Base-by-base conservation (phyloP, 1,140 invertebrate genomes). In the Microplitis demolitor region DNA sequence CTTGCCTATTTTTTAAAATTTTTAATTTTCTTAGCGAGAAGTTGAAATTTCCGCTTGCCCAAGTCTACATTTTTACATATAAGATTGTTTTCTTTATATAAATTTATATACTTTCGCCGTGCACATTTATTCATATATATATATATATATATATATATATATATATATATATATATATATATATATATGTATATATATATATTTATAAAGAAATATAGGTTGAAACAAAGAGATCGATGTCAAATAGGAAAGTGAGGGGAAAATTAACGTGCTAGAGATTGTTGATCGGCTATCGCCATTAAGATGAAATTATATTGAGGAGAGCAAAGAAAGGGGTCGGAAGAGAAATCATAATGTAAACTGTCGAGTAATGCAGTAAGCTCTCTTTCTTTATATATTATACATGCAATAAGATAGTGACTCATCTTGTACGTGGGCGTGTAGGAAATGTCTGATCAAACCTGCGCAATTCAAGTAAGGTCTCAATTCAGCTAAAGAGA, bases 361-460 rank as follows among this genome's bases (percentile, higher is more conserved):
- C 24, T 58, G 56, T 58, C 8, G 56, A 31, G 24, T 24, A 58
- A 58, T 45, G 39, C 39, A 45, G 39, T 45, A 31, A 58, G 56
- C 16, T 58, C 24, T 58, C 56, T 31, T 58, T 58, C 56, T 11
- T 9, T 58, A 6, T 45, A 45, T 45, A 45, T 24, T 45, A 45
- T 45, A 45, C 5, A 9, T 45, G 24, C 24, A 24, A 24, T 24
- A 54, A 54, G 39, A 69, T 56, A 72, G 73, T 78, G 79, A 80
- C 56, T 79, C 78, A 80, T 77, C 75, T 73, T 68, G 70, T 71
- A 58, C 54, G 66, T 45, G 70, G 45, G 73, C 69, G 69, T 68
- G 71, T 76, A 77, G 77, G 73, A 77, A 77, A 79, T 14, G 70
- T 73, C 76, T 69, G 71, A 79, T 79, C 64, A 71, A 66, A 68